Conservation (phyloP, 2,113 vertebrate species). For the Megatriorchis doriae region DNA sequence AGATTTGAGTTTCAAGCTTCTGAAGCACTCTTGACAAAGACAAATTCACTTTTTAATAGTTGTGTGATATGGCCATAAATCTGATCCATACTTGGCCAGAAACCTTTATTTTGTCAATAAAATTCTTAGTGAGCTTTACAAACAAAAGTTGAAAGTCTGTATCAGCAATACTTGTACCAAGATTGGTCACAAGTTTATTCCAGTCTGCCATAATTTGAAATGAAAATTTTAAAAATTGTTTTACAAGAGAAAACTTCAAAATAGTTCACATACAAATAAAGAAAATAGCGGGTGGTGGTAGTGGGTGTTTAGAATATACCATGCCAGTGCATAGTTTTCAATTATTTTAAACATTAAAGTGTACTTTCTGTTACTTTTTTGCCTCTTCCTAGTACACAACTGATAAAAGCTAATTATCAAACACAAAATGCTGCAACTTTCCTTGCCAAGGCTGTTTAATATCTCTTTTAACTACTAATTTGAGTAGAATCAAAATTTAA, state of each 20-base stretch:
- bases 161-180: accelerated
- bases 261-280: neutral
- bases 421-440: neutral
- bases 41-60: neutral
- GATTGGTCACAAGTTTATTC: neutral
- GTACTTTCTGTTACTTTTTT: neutral
- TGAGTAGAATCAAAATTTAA: neutral
- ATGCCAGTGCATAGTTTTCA: neutral
- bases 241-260: neutral
- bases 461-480: neutral
- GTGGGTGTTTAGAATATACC: neutral
- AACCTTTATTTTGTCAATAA: neutral
- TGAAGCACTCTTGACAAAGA: neutral
- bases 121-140: neutral
- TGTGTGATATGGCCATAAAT: neutral
- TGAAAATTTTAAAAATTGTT: neutral
- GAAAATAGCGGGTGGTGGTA: neutral
- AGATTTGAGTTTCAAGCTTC: neutral
- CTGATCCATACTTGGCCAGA: neutral
- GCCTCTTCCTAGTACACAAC: neutral
- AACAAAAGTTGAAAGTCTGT: neutral
- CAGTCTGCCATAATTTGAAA: neutral
- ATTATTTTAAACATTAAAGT: neutral
- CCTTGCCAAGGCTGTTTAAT: neutral
- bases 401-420: neutral